phyloP scores from a whole-genome alignment of 1,140 invertebrate species.

The Apis cerana region DNA sequence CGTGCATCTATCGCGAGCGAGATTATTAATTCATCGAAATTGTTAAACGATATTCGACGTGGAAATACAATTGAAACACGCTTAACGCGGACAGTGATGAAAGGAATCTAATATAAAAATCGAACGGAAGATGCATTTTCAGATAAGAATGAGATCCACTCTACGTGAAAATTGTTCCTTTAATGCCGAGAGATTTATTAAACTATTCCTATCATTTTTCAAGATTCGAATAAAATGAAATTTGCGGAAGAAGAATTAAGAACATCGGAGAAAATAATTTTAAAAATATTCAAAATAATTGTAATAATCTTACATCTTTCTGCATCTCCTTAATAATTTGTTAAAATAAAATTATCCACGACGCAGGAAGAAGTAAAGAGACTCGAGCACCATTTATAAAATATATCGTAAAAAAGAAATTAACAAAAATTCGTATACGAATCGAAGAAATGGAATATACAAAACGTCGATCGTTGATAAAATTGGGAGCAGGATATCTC shows the following conservation, averaged over 20 bases:
- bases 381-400: too few species aligned
- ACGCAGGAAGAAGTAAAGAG: too few species aligned
- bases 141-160: not conserved
- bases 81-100: too few species aligned
- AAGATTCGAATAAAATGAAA: too few species aligned
- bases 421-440: not conserved
- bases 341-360: too few species aligned
- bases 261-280: too few species aligned
- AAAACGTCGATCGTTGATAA: not conserved
- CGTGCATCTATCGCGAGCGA: not conserved
- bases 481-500: not conserved
- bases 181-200: not conserved
- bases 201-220: too few species aligned
- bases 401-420: too few species aligned
- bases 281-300: too few species aligned
- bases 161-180: not conserved
- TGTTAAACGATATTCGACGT: not conserved
- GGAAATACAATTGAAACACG: not conserved
- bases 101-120: not conserved
- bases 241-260: too few species aligned
- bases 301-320: too few species aligned
- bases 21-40: not conserved
- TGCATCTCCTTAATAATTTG: too few species aligned
- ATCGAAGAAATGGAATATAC: not conserved
- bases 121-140: not conserved